Conservation (phyloP, 2,888 invertebrate genomes). For the Drosophila ezoana region DNA sequence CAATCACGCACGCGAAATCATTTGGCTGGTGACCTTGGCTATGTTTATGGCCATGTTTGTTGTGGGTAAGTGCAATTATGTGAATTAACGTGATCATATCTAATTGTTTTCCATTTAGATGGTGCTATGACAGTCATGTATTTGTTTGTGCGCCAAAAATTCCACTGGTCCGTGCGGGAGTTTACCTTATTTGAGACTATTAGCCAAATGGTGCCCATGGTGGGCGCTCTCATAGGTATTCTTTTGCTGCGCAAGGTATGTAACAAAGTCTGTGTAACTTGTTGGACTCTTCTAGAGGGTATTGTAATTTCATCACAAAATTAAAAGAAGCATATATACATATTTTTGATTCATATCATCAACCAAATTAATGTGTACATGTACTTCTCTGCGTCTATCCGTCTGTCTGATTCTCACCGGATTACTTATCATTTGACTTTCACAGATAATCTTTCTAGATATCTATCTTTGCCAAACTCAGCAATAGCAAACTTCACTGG, state of each 20-base stretch:
- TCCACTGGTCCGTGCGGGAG: slow-evolving; percentile 88
- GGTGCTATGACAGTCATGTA: slow-evolving; percentile 86
- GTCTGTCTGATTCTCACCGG: too few species aligned
- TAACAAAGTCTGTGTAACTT: too few species aligned
- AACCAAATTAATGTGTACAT: too few species aligned
- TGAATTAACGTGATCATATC: background rate
- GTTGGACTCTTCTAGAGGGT: too few species aligned
- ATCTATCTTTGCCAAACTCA: too few species aligned
- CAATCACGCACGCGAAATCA: slow-evolving; percentile 78
- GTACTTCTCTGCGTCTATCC: too few species aligned
- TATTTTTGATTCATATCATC: too few species aligned
- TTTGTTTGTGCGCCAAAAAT: slow-evolving; percentile 88
- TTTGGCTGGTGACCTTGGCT: slow-evolving; percentile 81
- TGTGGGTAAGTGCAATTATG: slow-evolving; percentile 59
- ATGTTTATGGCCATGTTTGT: slow-evolving; percentile 81
- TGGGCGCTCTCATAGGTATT: slow-evolving; percentile 87
- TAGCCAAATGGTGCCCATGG: slow-evolving; percentile 86
- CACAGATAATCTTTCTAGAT: too few species aligned
- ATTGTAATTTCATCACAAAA: too few species aligned
- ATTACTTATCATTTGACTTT: too few species aligned
- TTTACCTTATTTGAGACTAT: slow-evolving; percentile 88
- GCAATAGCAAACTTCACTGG: too few species aligned
- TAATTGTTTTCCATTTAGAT: slow-evolving; percentile 53
- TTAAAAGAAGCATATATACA: too few species aligned
- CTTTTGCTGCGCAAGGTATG: slow-evolving; percentile 86